These are phyloP conservation scores for Gnathonemus echidnorhynchus DNA, from an alignment of 2,113 vertebrate genomes.

Conservation along the genomic window DNA sequence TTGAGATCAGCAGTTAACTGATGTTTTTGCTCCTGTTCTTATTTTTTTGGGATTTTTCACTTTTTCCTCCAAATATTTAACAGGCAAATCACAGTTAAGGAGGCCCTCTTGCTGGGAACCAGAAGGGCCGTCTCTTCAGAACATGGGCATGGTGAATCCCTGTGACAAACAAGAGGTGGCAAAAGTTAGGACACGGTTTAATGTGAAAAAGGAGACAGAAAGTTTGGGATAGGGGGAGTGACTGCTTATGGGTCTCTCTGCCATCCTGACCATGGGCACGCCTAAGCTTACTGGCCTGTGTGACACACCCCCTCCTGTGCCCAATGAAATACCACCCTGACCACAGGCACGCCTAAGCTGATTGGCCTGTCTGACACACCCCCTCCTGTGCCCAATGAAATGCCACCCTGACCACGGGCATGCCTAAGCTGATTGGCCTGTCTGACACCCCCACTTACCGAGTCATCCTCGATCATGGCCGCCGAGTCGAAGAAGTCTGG, in stretches of 20 bases:
- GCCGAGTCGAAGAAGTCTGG: slow-evolving; percentile 99
- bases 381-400: neutral
- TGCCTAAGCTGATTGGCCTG: neutral
- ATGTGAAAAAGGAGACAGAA: neutral
- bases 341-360: neutral
- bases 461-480: slow-evolving; percentile 98
- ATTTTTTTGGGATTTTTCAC: slow-evolving; percentile 15
- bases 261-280: neutral
- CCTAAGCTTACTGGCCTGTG: neutral
- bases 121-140: slow-evolving; percentile 72
- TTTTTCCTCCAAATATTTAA: slow-evolving; percentile 26
- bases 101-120: slow-evolving; percentile 82
- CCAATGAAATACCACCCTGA: neutral
- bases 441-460: slow-evolving; percentile 64
- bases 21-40: slow-evolving; percentile 44
- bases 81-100: slow-evolving; percentile 82
- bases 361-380: neutral
- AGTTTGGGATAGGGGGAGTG: too few species aligned
- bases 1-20: neutral
- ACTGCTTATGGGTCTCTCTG: neutral
- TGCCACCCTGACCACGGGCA: neutral
- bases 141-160: slow-evolving; percentile 99
- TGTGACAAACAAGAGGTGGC: slow-evolving; percentile 44
- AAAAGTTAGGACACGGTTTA: slow-evolving; percentile 14
- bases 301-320: neutral